A percentile compares a stretch with the other conserved stretches of the same genome.
phyloP scores from a whole-genome alignment of 37 sponge, comb jelly and placozoan species.

The Diacarnus erythraeanus region DNA sequence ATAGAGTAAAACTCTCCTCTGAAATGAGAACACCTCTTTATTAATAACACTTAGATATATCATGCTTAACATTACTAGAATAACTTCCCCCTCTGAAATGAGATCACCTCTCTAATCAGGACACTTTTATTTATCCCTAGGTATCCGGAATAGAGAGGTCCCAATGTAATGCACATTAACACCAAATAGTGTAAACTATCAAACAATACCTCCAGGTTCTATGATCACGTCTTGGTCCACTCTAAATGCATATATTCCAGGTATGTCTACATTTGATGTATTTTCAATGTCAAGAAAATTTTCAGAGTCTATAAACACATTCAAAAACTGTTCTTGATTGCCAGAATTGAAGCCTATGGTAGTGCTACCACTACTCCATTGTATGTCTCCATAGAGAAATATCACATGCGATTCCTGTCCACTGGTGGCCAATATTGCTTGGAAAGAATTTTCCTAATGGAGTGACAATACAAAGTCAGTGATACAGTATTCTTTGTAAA shows the following conservation, averaged over 20 bases:
- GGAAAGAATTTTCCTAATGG: neutral
- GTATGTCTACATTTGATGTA: neutral
- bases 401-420: neutral
- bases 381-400: neutral
- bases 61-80: no score
- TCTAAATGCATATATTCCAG: neutral
- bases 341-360: neutral
- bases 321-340: neutral
- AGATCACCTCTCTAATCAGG: no score
- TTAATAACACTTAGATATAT: no score
- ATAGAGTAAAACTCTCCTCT: no score
- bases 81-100: no score
- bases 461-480: neutral
- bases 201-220: neutral
- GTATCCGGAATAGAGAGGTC: no score
- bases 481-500: neutral
- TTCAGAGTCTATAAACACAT: neutral
- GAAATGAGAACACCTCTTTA: no score
- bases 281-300: neutral
- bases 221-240: neutral
- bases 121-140: no score
- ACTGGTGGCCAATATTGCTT: neutral
- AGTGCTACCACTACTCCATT: neutral
- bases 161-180: no score
- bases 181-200: no score